Evolutionary conservation across 64 coral and sea anemone genomes (phyloP), one percentile per base, ranked within the genome.

Genomic region (Porites lutea): DNA sequence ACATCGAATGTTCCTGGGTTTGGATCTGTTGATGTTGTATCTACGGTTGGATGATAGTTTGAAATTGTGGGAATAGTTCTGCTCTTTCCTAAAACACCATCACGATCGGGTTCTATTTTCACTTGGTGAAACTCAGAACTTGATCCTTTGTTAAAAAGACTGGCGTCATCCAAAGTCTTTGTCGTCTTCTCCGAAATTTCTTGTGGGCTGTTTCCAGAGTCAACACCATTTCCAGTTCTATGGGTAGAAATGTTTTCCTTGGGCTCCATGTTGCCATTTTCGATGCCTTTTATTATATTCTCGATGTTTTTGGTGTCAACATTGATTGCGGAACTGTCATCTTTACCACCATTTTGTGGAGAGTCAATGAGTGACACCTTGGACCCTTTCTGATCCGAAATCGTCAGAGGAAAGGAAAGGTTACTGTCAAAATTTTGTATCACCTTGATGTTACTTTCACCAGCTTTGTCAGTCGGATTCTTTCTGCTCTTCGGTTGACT

Each of bases 321-420:
- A 84, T 69, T 16, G 6, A 65, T 13, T 64, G 14, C 64, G 7
- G 79, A 82, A 82, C 43, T 82, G 59, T 20, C 59, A 45, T 76
- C 47, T 51, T 76, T 76, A 8, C 18, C 73, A 76, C 13, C 19
- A 4, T 79, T 63, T n/a, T 82, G 18, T 2, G 13, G 59, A 8
- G 58, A 61, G 37, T 65, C 44, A 13, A 65, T 20, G 9, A 65
- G 79, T 8, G 59, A 65, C 12, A 49, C 8, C 45, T 84, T 37
- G 22, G 81, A 50, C 63, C 45, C 81, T 91, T 71, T 84, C 16
- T 82, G 66, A 21, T 90, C 92, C 23, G 95, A 96, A 63, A 96
- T 79, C 11, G 90, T 96, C 5, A 96, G 19, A 1, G 95, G 95
- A 77, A 96, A 96, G 4, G 95, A 93, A 63, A 96, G 91, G 27